Base-by-base conservation (phyloP, 2,113 vertebrate genomes). In the Nymphicus hollandicus region DNA sequence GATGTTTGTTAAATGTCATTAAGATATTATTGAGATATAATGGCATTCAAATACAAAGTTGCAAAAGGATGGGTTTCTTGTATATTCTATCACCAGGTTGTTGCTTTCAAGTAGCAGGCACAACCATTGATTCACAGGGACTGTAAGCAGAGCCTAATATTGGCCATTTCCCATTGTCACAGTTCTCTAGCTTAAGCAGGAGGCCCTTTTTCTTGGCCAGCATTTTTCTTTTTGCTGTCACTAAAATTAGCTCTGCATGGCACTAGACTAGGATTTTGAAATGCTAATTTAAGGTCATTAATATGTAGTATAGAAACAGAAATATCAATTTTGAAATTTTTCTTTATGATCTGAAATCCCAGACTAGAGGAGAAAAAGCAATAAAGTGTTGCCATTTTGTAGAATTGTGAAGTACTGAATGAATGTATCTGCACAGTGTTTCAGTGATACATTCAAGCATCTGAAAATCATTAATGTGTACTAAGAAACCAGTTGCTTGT, bases 331-430 rank as follows among this genome's bases (percentile, higher is more conserved):
- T 81, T 63, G 2, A 63, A 64, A 81, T 64, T 56, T 85, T 81
- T 73, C 11, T 63, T 89, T 64, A 47, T 15, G 3, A 79, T 31
- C 27, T 66, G 76, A 63, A 86, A 71, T 63, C 29, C 37, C 15
- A 60, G 37, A 27, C 7, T 14, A 60, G 8, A 78, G 3, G 5
- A 74, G 28, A 6, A 74, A 43, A 84, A 91, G 17, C 11, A 58
- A 63, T 50, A 33, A 0, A 0, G 1, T 79, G 10, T 46, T 56
- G 37, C 2, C 3, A 33, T 35, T 81, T 53, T 31, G 13, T 11
- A 46, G 7, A 37, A 20, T 20, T 61, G 13, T 85, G 50, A 89
- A 79, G 27, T 52, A 25, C 23, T 33, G 39, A 47, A 43, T 53
- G 2, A 61, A 28, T 68, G 5, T n/a, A 44, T 43, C 41, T 68